Base-by-base conservation (phyloP, 2,113 vertebrate genomes). In the Carollia perspicillata region DNA sequence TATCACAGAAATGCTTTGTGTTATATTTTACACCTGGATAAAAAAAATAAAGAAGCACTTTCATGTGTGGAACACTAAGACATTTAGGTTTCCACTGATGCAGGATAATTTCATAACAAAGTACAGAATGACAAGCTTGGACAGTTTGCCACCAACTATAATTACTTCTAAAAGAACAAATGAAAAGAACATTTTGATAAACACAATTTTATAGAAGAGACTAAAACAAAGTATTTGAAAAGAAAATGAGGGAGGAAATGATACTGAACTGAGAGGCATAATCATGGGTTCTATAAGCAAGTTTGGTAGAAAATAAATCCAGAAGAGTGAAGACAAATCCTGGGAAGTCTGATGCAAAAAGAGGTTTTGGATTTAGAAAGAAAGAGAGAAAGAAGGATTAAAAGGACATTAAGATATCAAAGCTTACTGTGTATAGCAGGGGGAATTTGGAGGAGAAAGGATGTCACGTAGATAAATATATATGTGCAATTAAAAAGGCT, bases 161-260 rank as follows among this genome's bases (percentile, higher is more conserved):
- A 93, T 93, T 93, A 89, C 60, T 77, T 94, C 72, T 78, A 69
- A 95, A 94, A 95, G 40, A 94, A 91, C 86, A 96, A 18, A 74
- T 11, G 63, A 44, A 79, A 93, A 94, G 53, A 94, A 75, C 66
- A 71, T 94, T 96, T 89, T 89, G 47, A 92, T 84, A 92, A 96
- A 86, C 2, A 40, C 23, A 96, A 30, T 86, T 91, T 14, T 26
- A 75, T 49, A 49, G 16, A 63, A 93, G 89, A 91, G 28, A 80
- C 2, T 10, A 92, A 92, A 89, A 79, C 60, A 89, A 60, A 42
- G 4, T 47, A 78, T 65, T 93, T 63, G 47, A 96, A 92, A 87
- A 83, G 22, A 69, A 96, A 93, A 44, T 33, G 1, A 33, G 3
- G 18, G 3, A 33, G 6, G 6, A 44, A 80, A n/a, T 18, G 8